Evolutionary conservation across 2,888 invertebrate species (phyloP).

Genomic region (Ennomos quercinarius): DNA sequence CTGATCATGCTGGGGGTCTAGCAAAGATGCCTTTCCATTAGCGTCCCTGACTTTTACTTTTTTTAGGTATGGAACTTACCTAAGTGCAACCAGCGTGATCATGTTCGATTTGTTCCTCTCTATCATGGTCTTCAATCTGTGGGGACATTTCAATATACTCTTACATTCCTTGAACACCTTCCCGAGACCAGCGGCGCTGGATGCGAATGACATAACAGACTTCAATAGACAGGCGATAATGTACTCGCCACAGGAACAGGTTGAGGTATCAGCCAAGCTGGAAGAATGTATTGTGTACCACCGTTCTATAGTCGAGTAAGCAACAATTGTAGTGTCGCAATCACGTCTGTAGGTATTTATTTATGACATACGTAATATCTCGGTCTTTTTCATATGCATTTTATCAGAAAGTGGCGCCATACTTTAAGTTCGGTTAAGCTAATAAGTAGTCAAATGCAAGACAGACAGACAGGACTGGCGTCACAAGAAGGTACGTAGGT

Average conservation of each 20-base stretch:
- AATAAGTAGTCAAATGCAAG: too few species aligned
- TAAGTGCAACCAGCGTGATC: constrained; percentile 36
- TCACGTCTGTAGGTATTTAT: too few species aligned
- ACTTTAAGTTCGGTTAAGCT: too few species aligned
- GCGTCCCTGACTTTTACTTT: too few species aligned
- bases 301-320: constrained; percentile 36
- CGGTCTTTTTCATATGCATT: too few species aligned
- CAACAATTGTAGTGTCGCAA: background rate
- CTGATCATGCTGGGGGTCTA: too few species aligned
- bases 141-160: constrained; percentile 47
- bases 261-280: constrained; percentile 22
- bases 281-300: constrained; percentile 41
- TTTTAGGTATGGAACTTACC: constrained; percentile 29
- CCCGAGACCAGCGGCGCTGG: constrained; percentile 32
- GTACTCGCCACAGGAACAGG: constrained; percentile 36
- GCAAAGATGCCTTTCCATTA: too few species aligned
- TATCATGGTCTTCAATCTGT: constrained; percentile 44
- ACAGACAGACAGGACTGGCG: too few species aligned
- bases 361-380: too few species aligned
- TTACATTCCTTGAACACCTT: constrained; percentile 36
- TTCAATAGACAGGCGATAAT: background rate
- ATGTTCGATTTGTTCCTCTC: constrained; percentile 42
- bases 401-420: too few species aligned
- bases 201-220: background rate
- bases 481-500: too few species aligned